These are phyloP conservation scores for Portunus trituberculatus DNA, from an alignment of 1,140 invertebrate species.

Conservation along the genomic window DNA sequence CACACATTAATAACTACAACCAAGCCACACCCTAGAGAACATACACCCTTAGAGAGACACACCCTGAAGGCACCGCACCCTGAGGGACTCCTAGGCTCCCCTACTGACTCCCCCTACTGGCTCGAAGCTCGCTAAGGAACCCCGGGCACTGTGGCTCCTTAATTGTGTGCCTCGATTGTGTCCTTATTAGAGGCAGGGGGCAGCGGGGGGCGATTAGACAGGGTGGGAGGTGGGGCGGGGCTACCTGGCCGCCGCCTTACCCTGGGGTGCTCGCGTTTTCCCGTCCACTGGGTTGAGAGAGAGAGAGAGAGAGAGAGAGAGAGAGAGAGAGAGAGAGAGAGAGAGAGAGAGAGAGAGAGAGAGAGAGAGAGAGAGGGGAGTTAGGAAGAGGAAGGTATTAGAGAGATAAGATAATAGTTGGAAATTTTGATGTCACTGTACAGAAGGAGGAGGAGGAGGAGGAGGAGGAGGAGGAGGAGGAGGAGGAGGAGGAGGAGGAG, in stretches of 20 bases:
- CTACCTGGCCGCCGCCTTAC: constrained; percentile 16
- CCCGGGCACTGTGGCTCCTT: neutral
- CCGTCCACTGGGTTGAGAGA: neutral
- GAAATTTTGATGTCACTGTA: neutral
- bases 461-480: neutral
- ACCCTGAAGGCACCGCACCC: neutral
- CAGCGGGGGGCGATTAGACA: neutral
- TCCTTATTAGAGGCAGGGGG: neutral
- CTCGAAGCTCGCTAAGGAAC: neutral
- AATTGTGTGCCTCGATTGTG: neutral
- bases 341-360: neutral
- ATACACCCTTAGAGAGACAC: neutral
- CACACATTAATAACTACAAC: neutral
- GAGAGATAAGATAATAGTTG: too few relatives aligned
- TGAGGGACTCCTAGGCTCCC: neutral
- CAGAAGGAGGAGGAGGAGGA: neutral
- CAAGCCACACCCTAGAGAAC: neutral
- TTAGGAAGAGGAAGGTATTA: too few relatives aligned
- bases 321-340: neutral
- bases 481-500: too few relatives aligned
- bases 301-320: neutral
- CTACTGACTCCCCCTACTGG: neutral
- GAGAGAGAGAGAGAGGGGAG: neutral
- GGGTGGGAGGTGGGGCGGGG: neutral
- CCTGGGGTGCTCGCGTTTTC: neutral